Percentiles rank a stretch among this genome's conserved stretches.
Conservation (phyloP, 2,797 vertebrate genomes). For the Micropoecilia bifurca region DNA sequence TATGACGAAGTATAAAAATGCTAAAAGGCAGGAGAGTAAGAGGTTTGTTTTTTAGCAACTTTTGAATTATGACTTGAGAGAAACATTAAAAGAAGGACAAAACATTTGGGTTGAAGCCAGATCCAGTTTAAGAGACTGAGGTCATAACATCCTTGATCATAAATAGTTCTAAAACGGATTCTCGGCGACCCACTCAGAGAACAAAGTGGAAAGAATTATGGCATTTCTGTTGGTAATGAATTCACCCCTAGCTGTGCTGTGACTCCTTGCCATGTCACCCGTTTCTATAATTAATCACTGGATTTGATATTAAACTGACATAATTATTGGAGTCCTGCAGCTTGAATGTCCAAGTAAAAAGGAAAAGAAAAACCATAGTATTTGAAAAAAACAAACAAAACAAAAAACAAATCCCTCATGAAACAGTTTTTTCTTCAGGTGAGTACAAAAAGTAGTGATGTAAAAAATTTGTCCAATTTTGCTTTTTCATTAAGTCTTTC, state of each 20-base stretch:
- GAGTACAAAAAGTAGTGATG: not conserved
- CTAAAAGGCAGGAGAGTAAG: conserved; percentile 16
- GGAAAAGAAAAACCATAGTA: not conserved
- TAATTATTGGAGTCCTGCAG: conserved; percentile 54
- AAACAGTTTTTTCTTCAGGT: not conserved
- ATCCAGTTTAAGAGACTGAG: conserved; percentile 18
- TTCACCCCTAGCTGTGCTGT: conserved; percentile 42
- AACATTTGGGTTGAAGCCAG: conserved; percentile 30
- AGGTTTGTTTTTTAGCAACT: conserved; percentile 5
- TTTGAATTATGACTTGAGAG: conserved; percentile 35
- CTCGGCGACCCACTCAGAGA: conserved; percentile 13
- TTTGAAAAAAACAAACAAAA: too few relatives aligned
- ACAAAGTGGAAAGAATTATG: conserved; percentile 11
- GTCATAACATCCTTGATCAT: conserved; percentile 26
- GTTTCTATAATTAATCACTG: conserved; percentile 57
- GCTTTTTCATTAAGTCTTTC: not conserved
- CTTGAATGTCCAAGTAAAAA: conserved; percentile 24
- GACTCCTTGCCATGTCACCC: conserved; percentile 23
- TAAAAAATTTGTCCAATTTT: not conserved
- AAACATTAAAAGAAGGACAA: conserved; percentile 30
- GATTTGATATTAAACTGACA: conserved; percentile 53
- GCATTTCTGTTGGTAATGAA: conserved; percentile 37
- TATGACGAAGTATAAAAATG: conserved; percentile 31
- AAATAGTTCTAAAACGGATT: conserved; percentile 19
- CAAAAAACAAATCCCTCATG: too few relatives aligned